These are phyloP conservation scores for Timema podura DNA, from an alignment of 2,888 invertebrate species.

Conservation along the genomic window DNA sequence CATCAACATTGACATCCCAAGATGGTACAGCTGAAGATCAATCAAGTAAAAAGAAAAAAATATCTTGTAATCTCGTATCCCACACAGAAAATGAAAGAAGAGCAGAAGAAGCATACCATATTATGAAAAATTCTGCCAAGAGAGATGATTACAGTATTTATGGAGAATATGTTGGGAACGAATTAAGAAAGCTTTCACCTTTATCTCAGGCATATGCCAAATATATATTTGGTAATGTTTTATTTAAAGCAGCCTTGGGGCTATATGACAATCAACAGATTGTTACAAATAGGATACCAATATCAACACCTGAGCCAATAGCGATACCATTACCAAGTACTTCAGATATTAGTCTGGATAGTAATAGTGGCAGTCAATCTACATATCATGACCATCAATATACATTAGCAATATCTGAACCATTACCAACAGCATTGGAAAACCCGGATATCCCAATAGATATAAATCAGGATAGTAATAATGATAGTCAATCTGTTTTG, in stretches of 20 bases:
- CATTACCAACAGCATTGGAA: no score
- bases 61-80: not conserved
- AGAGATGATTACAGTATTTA: not conserved
- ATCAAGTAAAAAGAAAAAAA: no score
- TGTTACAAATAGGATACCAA: no score
- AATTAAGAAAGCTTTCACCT: not conserved
- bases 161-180: not conserved
- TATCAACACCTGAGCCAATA: no score
- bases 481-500: no score
- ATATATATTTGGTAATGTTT: not conserved
- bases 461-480: no score
- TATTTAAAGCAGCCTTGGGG: not conserved
- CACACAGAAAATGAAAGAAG: not conserved
- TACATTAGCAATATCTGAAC: no score
- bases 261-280: not conserved
- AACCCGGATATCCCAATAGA: no score
- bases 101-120: not conserved
- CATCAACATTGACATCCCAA: not conserved
- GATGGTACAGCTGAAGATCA: not conserved
- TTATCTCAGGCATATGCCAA: not conserved
- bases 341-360: no score
- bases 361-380: no score
- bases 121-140: not conserved
- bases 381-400: no score
- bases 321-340: no score